Evolutionary conservation across 2,888 invertebrate genomes (phyloP).

Genomic region (Agrotis ipsilon): DNA sequence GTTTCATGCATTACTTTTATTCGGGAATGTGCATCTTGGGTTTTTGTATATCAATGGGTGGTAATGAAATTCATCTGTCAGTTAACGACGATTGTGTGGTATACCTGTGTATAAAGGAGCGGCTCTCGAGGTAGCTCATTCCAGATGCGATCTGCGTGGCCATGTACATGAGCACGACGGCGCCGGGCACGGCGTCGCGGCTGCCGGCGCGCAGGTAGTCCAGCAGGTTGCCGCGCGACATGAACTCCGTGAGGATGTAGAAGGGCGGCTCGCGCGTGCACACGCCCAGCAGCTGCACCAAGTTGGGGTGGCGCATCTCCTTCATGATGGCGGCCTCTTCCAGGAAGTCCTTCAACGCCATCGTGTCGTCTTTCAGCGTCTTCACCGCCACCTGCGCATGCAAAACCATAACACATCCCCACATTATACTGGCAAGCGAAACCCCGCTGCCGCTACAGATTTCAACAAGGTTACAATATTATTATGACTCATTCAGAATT

Average conservation of each 20-base stretch:
- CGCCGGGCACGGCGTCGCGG: conserved; percentile 96
- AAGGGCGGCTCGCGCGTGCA: conserved; percentile 99
- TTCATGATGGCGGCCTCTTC: conserved; percentile 99
- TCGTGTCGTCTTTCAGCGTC: conserved; percentile 99
- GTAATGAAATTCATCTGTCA: too few species aligned
- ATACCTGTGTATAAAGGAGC: conserved; percentile 98
- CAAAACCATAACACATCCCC: too few species aligned
- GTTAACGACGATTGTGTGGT: too few species aligned
- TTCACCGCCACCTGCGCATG: conserved; percentile 96
- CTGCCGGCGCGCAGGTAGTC: conserved; percentile 98
- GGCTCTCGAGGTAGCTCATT: conserved; percentile 99
- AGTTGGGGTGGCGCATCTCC: conserved; percentile 99
- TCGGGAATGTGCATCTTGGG: too few species aligned
- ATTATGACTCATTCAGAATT: too few species aligned
- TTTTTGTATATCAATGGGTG: too few species aligned
- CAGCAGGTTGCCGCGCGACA: conserved; percentile 99
- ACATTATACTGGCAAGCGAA: too few species aligned
- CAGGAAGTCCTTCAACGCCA: conserved; percentile 99
- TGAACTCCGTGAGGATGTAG: conserved; percentile 99
- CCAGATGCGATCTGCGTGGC: conserved; percentile 99
- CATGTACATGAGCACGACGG: conserved; percentile 99
- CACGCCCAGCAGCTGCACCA: conserved; percentile 99
- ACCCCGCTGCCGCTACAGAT: too few species aligned
- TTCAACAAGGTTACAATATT: too few species aligned
- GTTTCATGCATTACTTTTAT: too few species aligned